Evolutionary conservation across 2,888 invertebrate species (phyloP), one percentile per base, ranked within the genome.

Genomic region (Drosophila putrida): DNA sequence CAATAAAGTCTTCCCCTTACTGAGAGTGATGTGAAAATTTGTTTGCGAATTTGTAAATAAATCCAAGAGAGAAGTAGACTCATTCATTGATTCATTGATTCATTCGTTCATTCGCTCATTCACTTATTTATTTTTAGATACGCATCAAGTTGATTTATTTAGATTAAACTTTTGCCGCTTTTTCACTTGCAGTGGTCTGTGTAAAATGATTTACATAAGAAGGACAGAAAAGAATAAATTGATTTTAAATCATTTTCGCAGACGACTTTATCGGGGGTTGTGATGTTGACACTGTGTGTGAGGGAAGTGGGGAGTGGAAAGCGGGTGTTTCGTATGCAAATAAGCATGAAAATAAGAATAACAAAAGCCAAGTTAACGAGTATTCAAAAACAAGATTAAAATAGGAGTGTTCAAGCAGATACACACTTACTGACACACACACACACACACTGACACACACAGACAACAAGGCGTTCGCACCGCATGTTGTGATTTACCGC

Each of bases 211-310:
- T 90, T 89, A 80, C 90, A 89, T 87, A 88, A 83, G 87, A 87
- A 82, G 76, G 79, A 76, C 82, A 83, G 83, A 85, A 89, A 80
- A 82, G 89, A 87, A 83, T 89, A 90, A 90, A 90, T 90, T 90
- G 90, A 90, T 90, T 90, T 90, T 90, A 90, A 90, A 90, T 90
- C 90, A 90, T 88, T 90, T 90, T 82, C 81, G 72, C 84, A 82
- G 82, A 72, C 71, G 60, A 71, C 64, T 71, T 66, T 69, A 70
- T 49, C 53, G 33, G 38, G 25, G 59, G 66, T 33, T 62, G 51
- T 31, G 59, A 63, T 66, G 78, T 64, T 78, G 75, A 75, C 79
- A 64, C 41, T 49, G 41, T 13, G 33, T 10, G 15, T 3, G 31
- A 39, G n/a, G 4, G 4, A 13, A 15, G 25, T 31, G 27, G 9